Base-by-base conservation (phyloP, 2,797 vertebrate genomes). In the Microtus agrestis region DNA sequence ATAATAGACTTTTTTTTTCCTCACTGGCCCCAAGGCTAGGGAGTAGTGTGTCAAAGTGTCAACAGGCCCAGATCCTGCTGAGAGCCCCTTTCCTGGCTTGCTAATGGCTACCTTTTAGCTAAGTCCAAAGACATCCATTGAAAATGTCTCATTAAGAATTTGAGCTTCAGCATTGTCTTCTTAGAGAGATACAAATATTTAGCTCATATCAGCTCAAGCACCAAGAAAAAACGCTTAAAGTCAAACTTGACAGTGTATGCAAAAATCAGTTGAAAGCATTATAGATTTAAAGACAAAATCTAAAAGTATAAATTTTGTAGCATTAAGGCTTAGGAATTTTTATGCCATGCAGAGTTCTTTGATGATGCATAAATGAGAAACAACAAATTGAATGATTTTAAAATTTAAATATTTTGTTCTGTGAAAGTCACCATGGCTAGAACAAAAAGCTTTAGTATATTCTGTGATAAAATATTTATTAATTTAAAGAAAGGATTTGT, bases 401-500 rank as follows among this genome's bases (percentile, higher is more conserved):
- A 40, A 73, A 74, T 74, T 56, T 67, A 95, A 76, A 95, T 27
- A 2, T 82, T 87, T 77, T 88, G 61, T 78, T 87, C 73, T 56
- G 1, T 87, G 73, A 63, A 63, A 67, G 46, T 10, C 40, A 56
- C 31, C 37, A 21, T 27, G 15, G 43, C 29, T 13, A 48, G 48
- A 76, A 67, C 12, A 82, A 34, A 48, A 61, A 61, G 9, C 67
- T 8, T 63, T 80, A 82, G 19, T 76, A 17, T 0, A 59, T 17
- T 37, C 0, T 48, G 0, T 74, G 27, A 89, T 27, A 48, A 92
- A 48, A 77, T 88, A 82, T 21, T 88, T 89, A 34, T 11, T 51
- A 46, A 48, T 76, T 9, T 40, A 31, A 59, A 14, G 15, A 88
- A 40, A 63, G 34, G 2, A 54, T 25, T 89, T 63, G 7, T 43